Conservation (phyloP, 2,113 vertebrate species). For the Ptilorrhoa leucosticta region DNA sequence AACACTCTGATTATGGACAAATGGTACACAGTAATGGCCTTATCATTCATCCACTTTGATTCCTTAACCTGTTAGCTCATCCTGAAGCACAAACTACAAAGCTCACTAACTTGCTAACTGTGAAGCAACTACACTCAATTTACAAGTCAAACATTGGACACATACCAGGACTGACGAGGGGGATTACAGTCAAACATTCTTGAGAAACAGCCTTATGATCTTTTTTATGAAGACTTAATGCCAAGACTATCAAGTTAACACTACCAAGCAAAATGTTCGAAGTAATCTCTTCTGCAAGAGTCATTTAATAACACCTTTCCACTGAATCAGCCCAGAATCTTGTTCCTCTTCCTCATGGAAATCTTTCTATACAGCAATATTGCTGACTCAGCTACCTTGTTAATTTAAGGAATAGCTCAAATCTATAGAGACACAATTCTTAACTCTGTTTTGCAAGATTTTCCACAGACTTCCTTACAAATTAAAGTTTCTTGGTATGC, state of each 20-base stretch:
- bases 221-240: constrained; percentile 4
- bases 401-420: not conserved
- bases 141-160: not conserved
- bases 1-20: not conserved
- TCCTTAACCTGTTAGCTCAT: not conserved
- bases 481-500: constrained; percentile 14
- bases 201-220: not conserved
- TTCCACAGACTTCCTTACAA: not conserved
- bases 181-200: not conserved
- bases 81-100: not conserved
- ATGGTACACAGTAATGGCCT: not conserved
- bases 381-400: not conserved
- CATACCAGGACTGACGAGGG: not conserved
- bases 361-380: not conserved
- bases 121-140: not conserved
- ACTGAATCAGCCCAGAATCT: constrained; percentile 2
- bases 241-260: constrained; percentile 28
- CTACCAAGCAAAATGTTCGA: not conserved
- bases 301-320: not conserved
- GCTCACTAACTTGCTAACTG: not conserved
- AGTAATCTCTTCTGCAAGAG: not conserved
- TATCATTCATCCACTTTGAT: not conserved
- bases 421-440: not conserved
- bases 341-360: not conserved
- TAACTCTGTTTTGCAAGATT: not conserved